Base-by-base conservation (phyloP, 2,797 vertebrate species). In the Zenarchopterus dispar region DNA sequence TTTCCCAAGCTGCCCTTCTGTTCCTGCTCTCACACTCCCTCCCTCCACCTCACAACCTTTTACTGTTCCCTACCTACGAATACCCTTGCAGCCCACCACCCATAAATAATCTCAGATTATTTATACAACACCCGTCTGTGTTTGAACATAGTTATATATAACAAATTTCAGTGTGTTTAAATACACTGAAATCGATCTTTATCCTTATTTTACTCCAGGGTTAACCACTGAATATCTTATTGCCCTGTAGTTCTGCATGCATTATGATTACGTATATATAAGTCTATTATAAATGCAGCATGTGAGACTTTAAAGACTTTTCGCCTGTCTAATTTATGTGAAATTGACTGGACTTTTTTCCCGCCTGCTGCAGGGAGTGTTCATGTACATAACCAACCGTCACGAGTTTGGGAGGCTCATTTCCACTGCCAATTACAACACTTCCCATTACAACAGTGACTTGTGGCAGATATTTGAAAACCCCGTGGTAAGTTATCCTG, bases 401-500 rank as follows among this genome's bases (percentile, higher is more conserved):
- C 94, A 99, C 51, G 97, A 98, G 70, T 99, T 99, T 85, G 98
- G 98, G 92, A 95, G 97, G 78, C 94, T 99, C 33, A 88, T 99
- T 87, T 98, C 97, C 75, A 95, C 95, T 43, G 96, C 96, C 80
- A 99, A 97, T 93, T 99, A 98, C 77, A 99, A 99, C 84, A 96
- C 84, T 62, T 96, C 96, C 53, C 97, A 96, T 88, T 95, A 95
- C 85, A 96, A 98, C 93, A 98, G 92, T 61, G 97, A 99, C 85
- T 93, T 99, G 78, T 99, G 98, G 98, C 97, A 99, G 91, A 97
- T 99, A 82, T 99, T 96, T 91, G 95, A 98, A 93, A 99, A 99
- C 88, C 97, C 97, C 17, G 85, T 94, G 97, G 98, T 99, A 94
- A 87, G 97, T 93, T 68, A 67, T 82, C 60, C 72, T 36, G 44